Evolutionary conservation across 2,113 vertebrate genomes (phyloP), one percentile per base, ranked within the genome.

Genomic region (Charadrius vociferus): DNA sequence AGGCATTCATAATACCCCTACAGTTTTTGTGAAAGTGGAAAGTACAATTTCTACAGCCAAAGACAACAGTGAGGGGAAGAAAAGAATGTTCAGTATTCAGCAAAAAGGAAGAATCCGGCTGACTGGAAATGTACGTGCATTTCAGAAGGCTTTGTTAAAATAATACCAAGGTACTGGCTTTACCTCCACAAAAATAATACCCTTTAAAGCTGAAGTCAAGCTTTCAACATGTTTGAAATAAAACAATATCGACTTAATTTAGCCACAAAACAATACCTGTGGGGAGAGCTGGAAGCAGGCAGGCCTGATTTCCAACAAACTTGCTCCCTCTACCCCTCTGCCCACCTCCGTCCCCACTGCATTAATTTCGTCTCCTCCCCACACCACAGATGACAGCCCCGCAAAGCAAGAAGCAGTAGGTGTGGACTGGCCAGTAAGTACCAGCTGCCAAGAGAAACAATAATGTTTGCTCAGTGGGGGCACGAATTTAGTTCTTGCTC

Each of bases 1-100:
- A 85, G 89, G 95, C 85, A 71, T 92, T 97, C 95, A 97, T 95
- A 98, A 98, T 97, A 94, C 92, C 93, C 91, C 90, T 81, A 94
- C 92, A 93, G 93, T 97, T 97, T 97, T 96, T 98, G 95, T 93
- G 94, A 97, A 98, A 98, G 96, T 98, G 98, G 98, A 98, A 98
- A 98, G 97, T 98, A 97, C 96, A 90, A 96, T 93, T 73, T 66
- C 91, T 77, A 84, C 59, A 91, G 98, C 98, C 98, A 98, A 98
- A 97, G 95, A 98, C 98, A 98, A 98, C 97, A 98, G 93, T 83
- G 86, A 97, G 95, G 94, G 95, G 97, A 97, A 98, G 98, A 97
- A 97, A 98, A 97, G 98, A 98, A 98, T 98, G 98, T 95, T 98
- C 92, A 97, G 94, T 95, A 98, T 98, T 98, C 96, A 95, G 97